These are phyloP conservation scores for Argyresthia albistria DNA, from an alignment of 2,888 invertebrate species.

Conservation along the genomic window DNA sequence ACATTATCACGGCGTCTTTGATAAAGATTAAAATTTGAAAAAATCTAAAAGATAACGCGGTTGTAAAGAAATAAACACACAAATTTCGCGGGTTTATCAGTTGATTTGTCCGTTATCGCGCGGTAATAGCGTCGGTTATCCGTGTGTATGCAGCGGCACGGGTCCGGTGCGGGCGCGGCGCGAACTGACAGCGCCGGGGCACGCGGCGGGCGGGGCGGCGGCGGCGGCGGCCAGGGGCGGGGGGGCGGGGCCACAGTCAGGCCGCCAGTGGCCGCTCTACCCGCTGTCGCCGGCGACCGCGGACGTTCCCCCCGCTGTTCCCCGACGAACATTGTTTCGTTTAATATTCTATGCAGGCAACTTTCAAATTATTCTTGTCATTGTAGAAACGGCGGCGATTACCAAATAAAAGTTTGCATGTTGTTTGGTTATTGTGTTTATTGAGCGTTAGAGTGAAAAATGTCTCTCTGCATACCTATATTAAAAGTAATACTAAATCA, in stretches of 20 bases:
- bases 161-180: slow-evolving; percentile 14
- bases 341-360: slow-evolving; percentile 1
- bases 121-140: slow-evolving; percentile 8
- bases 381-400: not conserved
- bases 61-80: not conserved
- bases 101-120: slow-evolving; percentile 1
- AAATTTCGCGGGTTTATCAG: not conserved
- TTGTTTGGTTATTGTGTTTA: too few relatives aligned
- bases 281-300: slow-evolving; percentile 48
- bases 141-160: slow-evolving; percentile 7
- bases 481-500: too few relatives aligned
- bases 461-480: too few relatives aligned
- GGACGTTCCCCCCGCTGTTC: slow-evolving; percentile 18
- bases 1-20: not conserved
- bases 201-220: slow-evolving; percentile 13
- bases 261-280: slow-evolving; percentile 47
- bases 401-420: too few relatives aligned
- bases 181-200: slow-evolving; percentile 18
- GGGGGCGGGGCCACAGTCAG: slow-evolving; percentile 24
- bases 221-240: slow-evolving; percentile 26
- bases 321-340: slow-evolving; percentile 11
- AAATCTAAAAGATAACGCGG: too few relatives aligned
- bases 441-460: too few relatives aligned
- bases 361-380: slow-evolving; percentile 3
- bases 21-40: too few relatives aligned